These are phyloP conservation scores for Erebia palarica DNA, from an alignment of 2,888 invertebrate species.

Conservation along the genomic window DNA sequence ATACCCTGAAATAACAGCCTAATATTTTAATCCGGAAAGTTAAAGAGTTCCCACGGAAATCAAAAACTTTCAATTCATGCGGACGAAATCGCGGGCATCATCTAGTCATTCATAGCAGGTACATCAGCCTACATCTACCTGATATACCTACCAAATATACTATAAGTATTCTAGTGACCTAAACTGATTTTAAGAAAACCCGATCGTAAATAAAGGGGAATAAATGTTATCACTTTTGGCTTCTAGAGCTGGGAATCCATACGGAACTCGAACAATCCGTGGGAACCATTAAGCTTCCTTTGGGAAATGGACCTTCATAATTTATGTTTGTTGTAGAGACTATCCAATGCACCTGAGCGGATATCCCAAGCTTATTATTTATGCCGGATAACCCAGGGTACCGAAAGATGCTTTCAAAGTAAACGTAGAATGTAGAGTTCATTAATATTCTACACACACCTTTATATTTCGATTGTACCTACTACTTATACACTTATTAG, in stretches of 20 bases:
- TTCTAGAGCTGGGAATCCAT: constrained; percentile 10
- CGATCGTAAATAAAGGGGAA: constrained; percentile 7
- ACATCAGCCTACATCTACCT: neutral
- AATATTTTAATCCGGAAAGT: no score
- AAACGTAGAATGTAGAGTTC: neutral
- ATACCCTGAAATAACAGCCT: no score
- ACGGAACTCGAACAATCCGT: neutral
- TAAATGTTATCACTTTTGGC: constrained; percentile 15
- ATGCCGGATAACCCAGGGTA: constrained; percentile 1
- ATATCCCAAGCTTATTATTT: constrained; percentile 18
- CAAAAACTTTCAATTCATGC: no score
- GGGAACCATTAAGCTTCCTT: constrained; percentile 10
- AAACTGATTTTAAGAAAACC: constrained; percentile 1
- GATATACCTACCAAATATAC: neutral
- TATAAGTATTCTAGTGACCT: neutral
- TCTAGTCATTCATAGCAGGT: no score
- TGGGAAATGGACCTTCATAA: constrained; percentile 20
- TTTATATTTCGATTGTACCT: no score
- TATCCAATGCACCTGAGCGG: constrained; percentile 18
- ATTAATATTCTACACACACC: no score
- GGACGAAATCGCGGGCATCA: no score
- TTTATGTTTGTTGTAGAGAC: constrained; percentile 20
- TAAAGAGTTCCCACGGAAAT: no score
- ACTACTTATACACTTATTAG: no score
- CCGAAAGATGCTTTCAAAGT: neutral